Base-by-base conservation (phyloP, 2,888 invertebrate species). In the Prenolepis imparis region DNA sequence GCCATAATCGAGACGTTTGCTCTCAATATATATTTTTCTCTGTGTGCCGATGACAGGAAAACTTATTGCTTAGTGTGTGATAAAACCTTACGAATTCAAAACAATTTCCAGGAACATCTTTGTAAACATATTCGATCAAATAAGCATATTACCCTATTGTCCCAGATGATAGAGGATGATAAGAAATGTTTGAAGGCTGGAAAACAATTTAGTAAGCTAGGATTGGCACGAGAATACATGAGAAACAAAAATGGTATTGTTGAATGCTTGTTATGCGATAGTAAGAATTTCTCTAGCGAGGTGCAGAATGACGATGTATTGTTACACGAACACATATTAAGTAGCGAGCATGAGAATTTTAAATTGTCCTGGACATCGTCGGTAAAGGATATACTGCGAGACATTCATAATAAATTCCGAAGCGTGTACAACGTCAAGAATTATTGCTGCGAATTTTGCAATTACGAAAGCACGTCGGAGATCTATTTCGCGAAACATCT, bases 221-320 rank as follows among this genome's bases (percentile, higher is more conserved):
- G 21, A n/a, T 21, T 66, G 39, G 64, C 64, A 39, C 64, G 41
- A 41, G 64, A 66, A 39, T 24, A 4, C 21, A 66, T 66, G 39
- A 66, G 9, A 21, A 41, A 2, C 15, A 15, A 41, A 21, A 12
- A 41, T 39, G 41, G 41, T 12, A 11, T 21, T 39, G 21, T 66
- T 39, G n/a, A 41, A 39, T 41, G 64, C 6, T 39, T 64, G 15
- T 36, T 64, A 39, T 66, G 64, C 9, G 8, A 66, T n/a, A 24
- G 39, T 18, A 12, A 41, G n/a, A 39, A 41, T 18, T 39, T 41
- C 0, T 2, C 21, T 15, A 36, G 9, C n/a, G n/a, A 39, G 28
- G 3, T 66, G 5, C 2, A 21, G 6, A 41, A 66, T 21, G 15
- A 66, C 2, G 64, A 66, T 15, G 2, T 15, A 8, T 39, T 15